Base-by-base conservation (phyloP, 2,113 vertebrate species). In the Tachuris rubrigastra region DNA sequence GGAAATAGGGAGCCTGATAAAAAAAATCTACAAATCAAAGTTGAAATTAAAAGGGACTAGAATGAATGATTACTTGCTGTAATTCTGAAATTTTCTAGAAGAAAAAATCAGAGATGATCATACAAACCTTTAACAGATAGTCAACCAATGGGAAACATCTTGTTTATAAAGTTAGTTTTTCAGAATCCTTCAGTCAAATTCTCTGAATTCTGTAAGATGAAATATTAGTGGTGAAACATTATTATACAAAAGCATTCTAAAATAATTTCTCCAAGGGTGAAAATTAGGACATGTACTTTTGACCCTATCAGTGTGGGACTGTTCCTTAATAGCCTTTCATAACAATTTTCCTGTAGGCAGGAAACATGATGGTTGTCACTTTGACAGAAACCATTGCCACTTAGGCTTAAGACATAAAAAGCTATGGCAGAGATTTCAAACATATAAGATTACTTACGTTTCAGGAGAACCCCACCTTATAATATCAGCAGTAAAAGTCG, bases 361-460 rank as follows among this genome's bases (percentile, higher is more conserved):
- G 81, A 93, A 79, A 58, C 14, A 20, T 79, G 89, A 69, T 14
- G 4, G 44, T 31, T 89, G 58, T 58, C 31, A 53, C 23, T 71
- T 84, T 75, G 72, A 74, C 56, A 83, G 42, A 94, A 90, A 81
- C 21, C 42, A 52, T 63, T 69, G 19, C 27, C 55, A 47, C 19
- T 94, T 92, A 81, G 5, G 22, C 73, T 86, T 87, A 71, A 92
- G 82, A 63, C 44, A 67, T 53, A 74, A 91, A 95, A 87, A 50
- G 14, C 31, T 58, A 27, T 58, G 44, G 10, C 77, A 77, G 39
- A 74, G 28, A 44, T 74, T 80, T 83, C 46, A 93, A 78, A 74
- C 23, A 37, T 21, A 3, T 83, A 74, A 67, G 50, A 83, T 73
- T 49, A 41, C 42, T 86, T 80, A 77, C 14, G 23, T 30, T 93